Conservation (phyloP, 2,888 invertebrate species). For the Hemaris fuciformis region DNA sequence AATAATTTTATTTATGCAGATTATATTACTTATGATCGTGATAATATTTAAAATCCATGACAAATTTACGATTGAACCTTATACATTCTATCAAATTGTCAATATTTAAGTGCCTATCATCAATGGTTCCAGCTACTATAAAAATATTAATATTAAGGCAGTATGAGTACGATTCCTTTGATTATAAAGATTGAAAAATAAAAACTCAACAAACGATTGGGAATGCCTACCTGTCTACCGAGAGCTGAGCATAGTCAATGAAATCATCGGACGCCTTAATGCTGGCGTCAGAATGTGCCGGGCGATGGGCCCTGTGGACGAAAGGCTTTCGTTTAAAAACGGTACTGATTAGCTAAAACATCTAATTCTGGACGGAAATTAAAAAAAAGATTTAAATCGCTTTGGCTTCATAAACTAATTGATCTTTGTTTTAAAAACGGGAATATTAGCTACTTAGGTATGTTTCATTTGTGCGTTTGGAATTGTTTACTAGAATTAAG, state of each 20-base stretch:
- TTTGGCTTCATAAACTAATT: neutral
- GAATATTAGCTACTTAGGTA: no score
- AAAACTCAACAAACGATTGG: neutral
- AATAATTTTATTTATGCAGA: no score
- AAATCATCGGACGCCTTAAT: constrained; percentile 15
- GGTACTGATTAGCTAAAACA: neutral
- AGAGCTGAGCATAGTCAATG: constrained; percentile 18
- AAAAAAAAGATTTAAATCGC: neutral
- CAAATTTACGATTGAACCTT: no score
- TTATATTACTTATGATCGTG: no score
- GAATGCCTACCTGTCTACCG: constrained; percentile 16
- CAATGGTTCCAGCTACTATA: no score
- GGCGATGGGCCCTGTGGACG: constrained; percentile 17
- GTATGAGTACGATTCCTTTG: neutral
- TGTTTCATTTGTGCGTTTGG: no score
- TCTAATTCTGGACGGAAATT: neutral
- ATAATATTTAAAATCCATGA: no score
- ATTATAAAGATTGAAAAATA: neutral
- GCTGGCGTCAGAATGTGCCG: constrained; percentile 11
- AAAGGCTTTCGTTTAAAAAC: constrained; percentile 11
- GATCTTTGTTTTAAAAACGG: neutral
- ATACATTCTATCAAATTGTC: no score
- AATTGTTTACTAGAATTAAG: no score
- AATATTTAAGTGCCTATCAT: no score
- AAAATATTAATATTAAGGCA: no score